phyloP scores from a whole-genome alignment of 2,888 invertebrate species.

The Agrotis clavis region DNA sequence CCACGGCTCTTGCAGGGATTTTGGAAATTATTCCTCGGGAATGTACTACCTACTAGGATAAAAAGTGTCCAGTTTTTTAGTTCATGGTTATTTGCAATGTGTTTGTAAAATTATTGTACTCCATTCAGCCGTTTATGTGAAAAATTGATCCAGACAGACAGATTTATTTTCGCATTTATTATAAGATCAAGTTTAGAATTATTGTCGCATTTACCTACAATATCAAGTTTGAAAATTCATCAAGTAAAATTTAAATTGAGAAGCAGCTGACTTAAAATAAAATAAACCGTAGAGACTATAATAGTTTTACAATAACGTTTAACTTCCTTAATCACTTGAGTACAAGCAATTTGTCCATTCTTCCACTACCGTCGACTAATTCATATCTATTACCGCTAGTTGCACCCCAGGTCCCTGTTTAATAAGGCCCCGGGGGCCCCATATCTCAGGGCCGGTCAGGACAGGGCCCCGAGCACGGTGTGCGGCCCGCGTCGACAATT shows the following conservation, averaged over 20 bases:
- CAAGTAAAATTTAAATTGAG: background rate
- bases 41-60: background rate
- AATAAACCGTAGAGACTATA: conserved; percentile 15
- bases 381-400: conserved; percentile 51
- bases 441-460: conserved; percentile 53
- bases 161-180: background rate
- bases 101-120: background rate
- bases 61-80: background rate
- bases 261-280: conserved; percentile 1
- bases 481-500: conserved; percentile 68
- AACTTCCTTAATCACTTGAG: conserved; percentile 16
- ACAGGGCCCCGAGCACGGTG: conserved; percentile 62
- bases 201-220: too few relatives aligned
- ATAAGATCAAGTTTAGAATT: too few relatives aligned
- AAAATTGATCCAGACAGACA: background rate
- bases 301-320: conserved; percentile 10
- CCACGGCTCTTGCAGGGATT: background rate
- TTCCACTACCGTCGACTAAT: conserved; percentile 46
- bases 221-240: too few relatives aligned
- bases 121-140: background rate
- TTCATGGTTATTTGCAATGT: too few relatives aligned
- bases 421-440: conserved; percentile 54
- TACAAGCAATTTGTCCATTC: conserved; percentile 32
- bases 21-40: background rate
- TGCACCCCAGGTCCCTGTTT: conserved; percentile 31